These are phyloP conservation scores for Florisuga fusca DNA, from an alignment of 2,797 vertebrate genomes.

Conservation along the genomic window DNA sequence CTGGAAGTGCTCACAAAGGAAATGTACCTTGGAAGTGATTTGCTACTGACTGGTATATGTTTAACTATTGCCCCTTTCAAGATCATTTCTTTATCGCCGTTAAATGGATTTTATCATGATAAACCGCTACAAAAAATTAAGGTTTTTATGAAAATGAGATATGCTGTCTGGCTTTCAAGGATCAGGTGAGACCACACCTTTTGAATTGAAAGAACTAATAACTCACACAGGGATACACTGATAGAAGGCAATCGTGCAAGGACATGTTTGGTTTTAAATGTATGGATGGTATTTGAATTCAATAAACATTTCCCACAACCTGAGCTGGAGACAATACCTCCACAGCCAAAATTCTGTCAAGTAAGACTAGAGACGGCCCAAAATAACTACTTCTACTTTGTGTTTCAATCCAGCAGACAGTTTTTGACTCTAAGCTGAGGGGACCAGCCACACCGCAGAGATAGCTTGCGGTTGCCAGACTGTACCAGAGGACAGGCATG, in stretches of 20 bases:
- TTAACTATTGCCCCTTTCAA: not conserved
- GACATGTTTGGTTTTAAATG: not conserved
- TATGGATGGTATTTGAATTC: conserved; percentile 1
- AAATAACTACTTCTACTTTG: not conserved
- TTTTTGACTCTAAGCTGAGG: not conserved
- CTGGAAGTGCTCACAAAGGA: not conserved
- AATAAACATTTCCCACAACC: not conserved
- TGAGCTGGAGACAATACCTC: not conserved
- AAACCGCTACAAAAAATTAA: not conserved
- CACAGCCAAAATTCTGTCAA: not conserved
- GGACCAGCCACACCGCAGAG: not conserved
- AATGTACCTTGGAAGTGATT: not conserved
- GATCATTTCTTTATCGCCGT: not conserved
- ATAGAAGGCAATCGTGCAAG: not conserved
- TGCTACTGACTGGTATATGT: not conserved
- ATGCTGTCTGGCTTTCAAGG: not conserved
- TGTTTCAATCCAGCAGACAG: not conserved
- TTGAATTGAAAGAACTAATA: not conserved
- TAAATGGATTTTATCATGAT: not conserved
- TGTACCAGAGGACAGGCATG: not conserved
- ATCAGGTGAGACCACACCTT: not conserved
- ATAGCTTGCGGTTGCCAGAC: not conserved
- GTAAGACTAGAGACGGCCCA: not conserved
- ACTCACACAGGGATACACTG: not conserved
- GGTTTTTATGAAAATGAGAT: not conserved